Evolutionary conservation across 2,797 vertebrate species (phyloP).

Genomic region (Podarcis lilfordi): DNA sequence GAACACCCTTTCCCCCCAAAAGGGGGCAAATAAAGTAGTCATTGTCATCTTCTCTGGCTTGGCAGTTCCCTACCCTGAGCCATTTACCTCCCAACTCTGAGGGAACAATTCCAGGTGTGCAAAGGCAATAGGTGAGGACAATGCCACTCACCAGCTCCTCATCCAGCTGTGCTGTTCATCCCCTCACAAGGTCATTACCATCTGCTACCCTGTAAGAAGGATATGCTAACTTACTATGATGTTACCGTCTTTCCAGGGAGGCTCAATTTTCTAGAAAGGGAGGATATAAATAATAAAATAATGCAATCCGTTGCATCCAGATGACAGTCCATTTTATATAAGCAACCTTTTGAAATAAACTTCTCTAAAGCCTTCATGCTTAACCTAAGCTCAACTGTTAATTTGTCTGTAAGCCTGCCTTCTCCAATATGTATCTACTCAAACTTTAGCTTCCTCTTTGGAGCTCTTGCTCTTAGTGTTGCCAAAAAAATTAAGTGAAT

Average conservation of each 20-base stretch:
- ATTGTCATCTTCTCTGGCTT: background rate
- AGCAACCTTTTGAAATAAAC: background rate
- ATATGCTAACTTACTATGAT: background rate
- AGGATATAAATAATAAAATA: background rate
- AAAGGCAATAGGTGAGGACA: no score
- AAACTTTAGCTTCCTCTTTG: no score
- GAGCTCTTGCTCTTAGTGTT: no score
- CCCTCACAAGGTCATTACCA: no score
- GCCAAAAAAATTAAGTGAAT: no score
- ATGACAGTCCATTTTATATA: background rate
- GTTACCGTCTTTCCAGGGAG: background rate
- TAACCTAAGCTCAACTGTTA: background rate
- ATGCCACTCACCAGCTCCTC: no score
- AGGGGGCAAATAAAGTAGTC: background rate
- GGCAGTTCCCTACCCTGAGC: background rate
- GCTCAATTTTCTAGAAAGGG: background rate
- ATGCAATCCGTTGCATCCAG: background rate
- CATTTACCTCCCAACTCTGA: background rate
- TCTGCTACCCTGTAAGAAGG: background rate
- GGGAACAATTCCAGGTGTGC: no score
- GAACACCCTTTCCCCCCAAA: background rate
- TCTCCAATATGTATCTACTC: no score
- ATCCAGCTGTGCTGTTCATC: no score
- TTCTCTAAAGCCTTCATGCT: background rate
- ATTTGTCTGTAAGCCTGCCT: no score